These are phyloP conservation scores for Drymodes brunneopygia DNA, from an alignment of 2,113 vertebrate genomes.

Conservation along the genomic window DNA sequence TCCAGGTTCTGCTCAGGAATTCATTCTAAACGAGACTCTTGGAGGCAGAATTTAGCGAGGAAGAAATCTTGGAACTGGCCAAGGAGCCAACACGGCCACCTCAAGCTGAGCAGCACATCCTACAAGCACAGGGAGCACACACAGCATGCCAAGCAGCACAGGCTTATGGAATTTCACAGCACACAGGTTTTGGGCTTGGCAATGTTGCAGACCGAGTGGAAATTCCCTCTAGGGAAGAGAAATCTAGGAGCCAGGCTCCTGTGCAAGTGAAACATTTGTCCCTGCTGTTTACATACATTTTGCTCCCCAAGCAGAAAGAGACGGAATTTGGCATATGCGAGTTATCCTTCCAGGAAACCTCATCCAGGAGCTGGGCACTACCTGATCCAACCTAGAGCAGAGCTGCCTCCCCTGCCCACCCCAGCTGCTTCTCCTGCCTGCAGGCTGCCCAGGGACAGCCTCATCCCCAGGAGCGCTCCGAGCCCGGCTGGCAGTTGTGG, in stretches of 20 bases:
- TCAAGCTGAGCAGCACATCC: neutral
- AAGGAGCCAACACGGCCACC: neutral
- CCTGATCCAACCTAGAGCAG: neutral
- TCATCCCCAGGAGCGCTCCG: fast-evolving
- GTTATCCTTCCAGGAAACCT: neutral
- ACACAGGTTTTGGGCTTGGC: neutral
- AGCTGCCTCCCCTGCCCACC: neutral
- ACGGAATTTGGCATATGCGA: neutral
- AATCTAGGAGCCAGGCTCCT: neutral
- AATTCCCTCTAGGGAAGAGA: neutral
- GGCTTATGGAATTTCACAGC: neutral
- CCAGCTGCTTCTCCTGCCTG: neutral
- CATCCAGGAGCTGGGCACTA: neutral
- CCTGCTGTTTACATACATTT: neutral
- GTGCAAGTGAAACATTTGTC: neutral
- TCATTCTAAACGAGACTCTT: fast-evolving
- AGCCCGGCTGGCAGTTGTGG: neutral
- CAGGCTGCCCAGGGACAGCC: neutral
- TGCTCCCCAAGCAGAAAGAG: neutral
- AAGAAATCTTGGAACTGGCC: neutral
- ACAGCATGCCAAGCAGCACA: fast-evolving
- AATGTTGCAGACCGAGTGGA: fast-evolving
- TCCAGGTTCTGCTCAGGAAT: neutral
- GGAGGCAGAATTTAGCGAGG: neutral
- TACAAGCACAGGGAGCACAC: neutral